Evolutionary conservation across 2,797 vertebrate species (phyloP).

Genomic region (Fratercula arctica): DNA sequence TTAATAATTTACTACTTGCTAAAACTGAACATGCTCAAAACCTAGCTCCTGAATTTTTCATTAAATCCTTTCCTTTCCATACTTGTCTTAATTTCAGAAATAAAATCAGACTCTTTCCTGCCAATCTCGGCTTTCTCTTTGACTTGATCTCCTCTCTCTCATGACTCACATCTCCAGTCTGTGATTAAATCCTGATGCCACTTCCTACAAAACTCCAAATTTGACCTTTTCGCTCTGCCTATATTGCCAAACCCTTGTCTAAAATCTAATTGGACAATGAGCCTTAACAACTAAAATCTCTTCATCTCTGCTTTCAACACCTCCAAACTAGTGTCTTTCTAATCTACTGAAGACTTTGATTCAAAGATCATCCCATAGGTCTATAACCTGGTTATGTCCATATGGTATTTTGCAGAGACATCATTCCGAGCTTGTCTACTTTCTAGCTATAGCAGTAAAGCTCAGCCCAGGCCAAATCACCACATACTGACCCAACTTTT

Average conservation of each 20-base stretch:
- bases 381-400: background rate
- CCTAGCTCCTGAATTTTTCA: conserved; percentile 5
- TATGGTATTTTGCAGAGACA: background rate
- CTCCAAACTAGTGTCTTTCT: background rate
- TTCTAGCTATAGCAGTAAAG: background rate
- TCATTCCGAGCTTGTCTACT: background rate
- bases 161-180: conserved; percentile 34
- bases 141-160: conserved; percentile 10
- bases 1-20: conserved; percentile 24
- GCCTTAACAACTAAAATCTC: background rate
- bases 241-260: background rate
- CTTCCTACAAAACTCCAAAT: background rate
- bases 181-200: conserved; percentile 28
- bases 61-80: background rate
- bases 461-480: background rate
- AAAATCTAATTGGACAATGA: background rate
- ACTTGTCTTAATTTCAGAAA: conserved; percentile 43
- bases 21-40: conserved; percentile 17
- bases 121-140: conserved; percentile 10
- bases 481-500: background rate
- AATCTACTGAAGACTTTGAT: background rate
- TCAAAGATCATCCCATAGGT: background rate
- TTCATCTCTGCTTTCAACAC: background rate
- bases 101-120: background rate
- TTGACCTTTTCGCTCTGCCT: conserved; percentile 40